phyloP scores from a whole-genome alignment of 2,113 vertebrate species.

The Malurus elegans region DNA sequence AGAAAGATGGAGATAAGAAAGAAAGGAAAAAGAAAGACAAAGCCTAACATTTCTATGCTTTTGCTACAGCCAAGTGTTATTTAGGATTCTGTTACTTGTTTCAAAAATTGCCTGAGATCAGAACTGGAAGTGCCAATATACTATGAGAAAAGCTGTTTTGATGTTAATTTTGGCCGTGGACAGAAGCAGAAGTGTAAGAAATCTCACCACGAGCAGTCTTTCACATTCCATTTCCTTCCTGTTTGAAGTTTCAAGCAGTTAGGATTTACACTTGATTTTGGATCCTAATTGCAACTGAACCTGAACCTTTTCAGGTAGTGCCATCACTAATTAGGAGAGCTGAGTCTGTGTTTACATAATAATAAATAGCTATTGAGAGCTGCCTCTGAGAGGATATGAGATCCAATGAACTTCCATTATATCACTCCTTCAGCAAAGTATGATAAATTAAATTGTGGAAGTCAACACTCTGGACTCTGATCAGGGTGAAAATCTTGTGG shows the following conservation, averaged over 20 bases:
- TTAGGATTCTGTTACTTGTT: not conserved
- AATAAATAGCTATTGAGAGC: slow-evolving; percentile 1
- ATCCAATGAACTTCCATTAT: not conserved
- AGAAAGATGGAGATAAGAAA: not conserved
- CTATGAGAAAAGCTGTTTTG: not conserved
- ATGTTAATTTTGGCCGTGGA: slow-evolving; percentile 6
- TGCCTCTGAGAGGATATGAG: not conserved
- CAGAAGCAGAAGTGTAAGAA: slow-evolving; percentile 30
- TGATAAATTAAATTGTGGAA: slow-evolving; percentile 17
- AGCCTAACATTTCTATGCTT: not conserved
- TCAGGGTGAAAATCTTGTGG: not conserved
- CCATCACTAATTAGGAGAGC: not conserved
- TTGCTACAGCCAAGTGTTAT: not conserved
- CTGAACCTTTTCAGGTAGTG: not conserved
- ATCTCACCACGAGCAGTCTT: not conserved
- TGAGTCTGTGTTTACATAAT: not conserved
- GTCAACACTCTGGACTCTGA: not conserved
- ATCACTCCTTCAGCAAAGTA: not conserved
- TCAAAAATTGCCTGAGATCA: not conserved
- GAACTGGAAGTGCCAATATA: not conserved
- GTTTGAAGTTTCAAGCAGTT: slow-evolving; percentile 3
- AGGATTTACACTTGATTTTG: not conserved
- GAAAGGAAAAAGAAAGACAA: not conserved
- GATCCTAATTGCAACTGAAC: not conserved
- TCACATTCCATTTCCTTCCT: not conserved